Base-by-base conservation (phyloP, 2,888 invertebrate species). In the Mystacides longicornis region DNA sequence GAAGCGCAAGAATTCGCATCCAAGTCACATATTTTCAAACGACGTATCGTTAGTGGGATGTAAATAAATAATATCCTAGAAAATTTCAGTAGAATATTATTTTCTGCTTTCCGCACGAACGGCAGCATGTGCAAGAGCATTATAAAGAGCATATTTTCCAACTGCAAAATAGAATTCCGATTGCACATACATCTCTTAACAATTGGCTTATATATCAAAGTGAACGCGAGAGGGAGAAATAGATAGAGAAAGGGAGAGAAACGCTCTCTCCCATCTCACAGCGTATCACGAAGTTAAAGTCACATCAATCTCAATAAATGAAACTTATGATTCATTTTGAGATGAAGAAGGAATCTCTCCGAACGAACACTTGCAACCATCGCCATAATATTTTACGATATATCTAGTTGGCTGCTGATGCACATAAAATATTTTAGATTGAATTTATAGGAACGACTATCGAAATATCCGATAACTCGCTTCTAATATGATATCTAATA, bases 131-230 rank as follows among this genome's bases (percentile, higher is more conserved):
- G 37, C 37, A 37, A 11, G 11, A n/a, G 16, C 14, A n/a, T n/a
- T n/a, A n/a, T 16, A 4, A 14, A n/a, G 37, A 37, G 16, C 37
- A 37, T 37, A 37, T 37, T 37, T 37, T 37, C 37, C 14, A 37
- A n/a, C n/a, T 16, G 14, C n/a, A 37, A 37, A 37, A 37, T 37
- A 37, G 37, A 37, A 37, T 37, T 37, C 37, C 37, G 16, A 37
- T 37, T 37, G 37, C 37, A 37, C 37, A 37, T 37, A n/a, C n/a
- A 37, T 37, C 37, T 37, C 16, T 37, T 16, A 37, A 37, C 37
- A 37, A 37, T 37, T 37, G 37, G n/a, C 37, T 37, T 37, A 37
- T 37, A 37, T 37, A 37, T 37, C 37, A 37, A 37, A n/a, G n/a
- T n/a, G n/a, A n/a, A n/a, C n/a, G n/a, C n/a, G n/a, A n/a, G n/a